phyloP scores from a whole-genome alignment of 2,888 invertebrate genomes.

The Blastobasis adustella region DNA sequence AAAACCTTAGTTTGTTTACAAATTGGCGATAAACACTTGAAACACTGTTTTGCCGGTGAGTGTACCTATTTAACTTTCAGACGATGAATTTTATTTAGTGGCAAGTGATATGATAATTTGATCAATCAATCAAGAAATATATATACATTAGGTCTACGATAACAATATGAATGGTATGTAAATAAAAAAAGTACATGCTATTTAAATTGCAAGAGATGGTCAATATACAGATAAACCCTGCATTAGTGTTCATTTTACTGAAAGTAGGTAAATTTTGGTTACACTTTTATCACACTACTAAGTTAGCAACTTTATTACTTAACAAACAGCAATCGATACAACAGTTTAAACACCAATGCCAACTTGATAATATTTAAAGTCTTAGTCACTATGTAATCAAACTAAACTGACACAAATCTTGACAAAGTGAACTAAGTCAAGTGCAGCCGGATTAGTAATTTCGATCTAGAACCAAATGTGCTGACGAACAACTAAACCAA shows the following conservation, averaged over 20 bases:
- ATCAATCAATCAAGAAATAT: slow-evolving; percentile 33
- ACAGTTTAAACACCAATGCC: slow-evolving; percentile 42
- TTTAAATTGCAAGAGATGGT: slow-evolving; percentile 37
- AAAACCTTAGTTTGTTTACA: too few relatives aligned
- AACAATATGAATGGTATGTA: slow-evolving; percentile 18
- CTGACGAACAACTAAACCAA: too few relatives aligned
- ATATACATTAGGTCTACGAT: slow-evolving; percentile 28
- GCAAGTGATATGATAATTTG: slow-evolving; percentile 77
- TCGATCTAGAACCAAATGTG: too few relatives aligned
- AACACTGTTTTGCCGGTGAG: too few relatives aligned
- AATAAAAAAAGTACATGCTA: slow-evolving; percentile 16
- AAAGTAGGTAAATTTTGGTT: slow-evolving; percentile 25
- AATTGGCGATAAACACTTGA: too few relatives aligned
- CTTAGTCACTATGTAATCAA: background rate
- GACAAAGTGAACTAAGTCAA: too few relatives aligned
- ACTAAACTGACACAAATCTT: slow-evolving; percentile 2
- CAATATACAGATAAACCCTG: slow-evolving; percentile 43
- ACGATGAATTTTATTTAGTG: slow-evolving; percentile 61
- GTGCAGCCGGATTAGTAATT: too few relatives aligned
- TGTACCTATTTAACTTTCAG: slow-evolving; percentile 20
- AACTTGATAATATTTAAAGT: slow-evolving; percentile 23
- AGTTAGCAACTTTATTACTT: slow-evolving; percentile 26
- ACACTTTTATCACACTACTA: slow-evolving; percentile 32
- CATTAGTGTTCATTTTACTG: slow-evolving; percentile 24
- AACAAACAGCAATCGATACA: slow-evolving; percentile 36